Base-by-base conservation (phyloP, 2,888 invertebrate species). In the Sussaba pulchella region DNA sequence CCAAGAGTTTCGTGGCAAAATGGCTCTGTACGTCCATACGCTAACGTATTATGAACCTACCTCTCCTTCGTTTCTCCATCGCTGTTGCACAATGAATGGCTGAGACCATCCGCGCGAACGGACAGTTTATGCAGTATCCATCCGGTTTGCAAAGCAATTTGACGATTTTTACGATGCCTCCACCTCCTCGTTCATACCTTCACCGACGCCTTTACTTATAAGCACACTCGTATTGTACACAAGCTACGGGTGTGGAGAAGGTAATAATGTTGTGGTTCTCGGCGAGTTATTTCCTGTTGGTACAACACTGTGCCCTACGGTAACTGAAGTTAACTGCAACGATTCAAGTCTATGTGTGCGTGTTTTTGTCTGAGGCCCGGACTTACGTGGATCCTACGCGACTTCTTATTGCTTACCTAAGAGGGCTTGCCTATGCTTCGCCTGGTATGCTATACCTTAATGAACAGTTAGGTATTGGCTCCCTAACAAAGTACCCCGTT, bases 391-490 rank as follows among this genome's bases (percentile, higher is more conserved):
- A 59, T 66, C 50, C 64, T 74, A 59, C 66, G 76, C 61, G 47
- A 74, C 52, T 86, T 85, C 85, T 85, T 85, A 84, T 84, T 83
- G 84, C 83, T 47, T 14, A 36, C 43, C 64, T 66, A 52, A 64
- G 82, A 82, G 83, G 85, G 82, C 82, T 81, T 79, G 66, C 61
- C 43, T 61, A 31, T 45, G 59, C 63, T 67, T 14, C 47, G 41
- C 24, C 43, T 87, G 64, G 39, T 63, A 73, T 73, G 69, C 81
- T 81, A 70, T 77, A 73, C 73, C 73, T 78, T 81, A 88, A 88
- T 87, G 87, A 88, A 88, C 87, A 85, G 86, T 87, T 87, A 83
- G 88, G 83, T 86, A 87, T 86, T 86, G 81, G 81, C 82, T 83
- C 79, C 82, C 81, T 82, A 84, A 84, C 85, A 85, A 85, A 84